Evolutionary conservation across 2,113 vertebrate species (phyloP), one percentile per base, ranked within the genome.

Genomic region (Grus americana): DNA sequence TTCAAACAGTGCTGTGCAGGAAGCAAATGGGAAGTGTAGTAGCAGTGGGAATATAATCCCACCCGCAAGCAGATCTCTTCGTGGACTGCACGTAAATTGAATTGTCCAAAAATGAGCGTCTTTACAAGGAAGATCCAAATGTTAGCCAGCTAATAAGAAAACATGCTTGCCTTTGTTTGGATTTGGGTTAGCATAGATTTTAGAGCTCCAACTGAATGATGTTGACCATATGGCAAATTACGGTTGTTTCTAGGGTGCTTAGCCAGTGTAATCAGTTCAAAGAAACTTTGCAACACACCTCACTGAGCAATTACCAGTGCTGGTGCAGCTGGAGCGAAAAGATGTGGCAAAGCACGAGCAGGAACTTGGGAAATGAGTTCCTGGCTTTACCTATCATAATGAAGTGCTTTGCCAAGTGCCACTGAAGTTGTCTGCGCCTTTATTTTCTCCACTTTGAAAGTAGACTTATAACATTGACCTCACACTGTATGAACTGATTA

Each of bases 21-120:
- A 52, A 22, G 76, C 10, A 7, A 61, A 57, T 2, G 38, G 76
- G 63, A 59, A 66, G 52, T 19, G 21, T 65, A 36, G 34, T 11
- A 46, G 78, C 1, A 3, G 36, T 26, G 67, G 82, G 52, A 30
- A 32, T 30, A 66, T 44, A 24, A 74, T 55, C 63, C 54, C 58
- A 89, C 76, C 91, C 82, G 84, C 59, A 58, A 72, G 49, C 32
- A 63, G 36, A 70, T 42, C n/a, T 63, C n/a, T 2, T 20, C 0
- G 0, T 5, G 59, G 54, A 5, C 34, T 18, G 21, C 7, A 0
- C 0, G 3, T 57, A 6, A n/a, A 12, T 1, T 21, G 10, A 50
- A 27, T 54, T 5, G 0, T 13, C 57, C 34, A 19, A 78, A 79
- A 59, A 4, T 29, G 1, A 11, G 7, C 9, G 23, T 65, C 21